These are phyloP conservation scores for Nowickia ferox DNA, from an alignment of 2,888 invertebrate genomes.

Conservation along the genomic window DNA sequence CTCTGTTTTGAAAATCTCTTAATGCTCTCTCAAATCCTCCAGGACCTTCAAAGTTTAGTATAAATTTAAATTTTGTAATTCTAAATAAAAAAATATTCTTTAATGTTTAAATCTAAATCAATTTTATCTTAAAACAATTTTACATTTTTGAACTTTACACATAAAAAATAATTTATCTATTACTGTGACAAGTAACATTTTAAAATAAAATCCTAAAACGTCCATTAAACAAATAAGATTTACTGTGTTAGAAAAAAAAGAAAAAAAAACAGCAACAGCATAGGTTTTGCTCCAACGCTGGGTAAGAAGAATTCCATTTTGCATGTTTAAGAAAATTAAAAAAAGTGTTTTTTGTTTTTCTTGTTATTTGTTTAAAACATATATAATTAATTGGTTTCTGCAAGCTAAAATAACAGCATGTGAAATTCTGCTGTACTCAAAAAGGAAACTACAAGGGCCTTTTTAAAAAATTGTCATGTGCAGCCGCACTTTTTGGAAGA, in stretches of 20 bases:
- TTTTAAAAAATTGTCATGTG: neutral
- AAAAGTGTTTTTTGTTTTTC: slow-evolving; percentile 22
- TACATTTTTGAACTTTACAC: slow-evolving; percentile 5
- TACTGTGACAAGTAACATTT: slow-evolving; percentile 23
- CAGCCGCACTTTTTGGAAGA: neutral
- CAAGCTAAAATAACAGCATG: slow-evolving; percentile 60
- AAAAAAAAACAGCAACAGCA: slow-evolving; percentile 11
- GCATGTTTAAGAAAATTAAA: slow-evolving; percentile 55
- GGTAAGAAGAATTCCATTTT: slow-evolving; percentile 61
- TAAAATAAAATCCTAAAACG: slow-evolving; percentile 41
- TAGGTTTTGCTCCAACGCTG: slow-evolving; percentile 24
- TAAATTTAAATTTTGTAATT: slow-evolving; percentile 49
- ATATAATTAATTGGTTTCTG: neutral
- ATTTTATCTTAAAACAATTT: slow-evolving; percentile 38
- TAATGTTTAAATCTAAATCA: slow-evolving; percentile 44
- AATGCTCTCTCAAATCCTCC: slow-evolving; percentile 6
- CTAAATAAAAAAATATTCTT: slow-evolving; percentile 29
- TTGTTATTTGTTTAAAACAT: slow-evolving; percentile 6
- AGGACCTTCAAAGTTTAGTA: slow-evolving; percentile 59
- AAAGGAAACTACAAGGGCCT: neutral
- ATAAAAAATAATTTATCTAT: neutral
- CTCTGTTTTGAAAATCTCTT: neutral
- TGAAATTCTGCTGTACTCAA: neutral
- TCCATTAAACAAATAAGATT: slow-evolving; percentile 43
- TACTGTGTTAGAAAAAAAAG: neutral